Conservation (phyloP, 1,140 invertebrate genomes). For the Wiebesia pumilae region DNA sequence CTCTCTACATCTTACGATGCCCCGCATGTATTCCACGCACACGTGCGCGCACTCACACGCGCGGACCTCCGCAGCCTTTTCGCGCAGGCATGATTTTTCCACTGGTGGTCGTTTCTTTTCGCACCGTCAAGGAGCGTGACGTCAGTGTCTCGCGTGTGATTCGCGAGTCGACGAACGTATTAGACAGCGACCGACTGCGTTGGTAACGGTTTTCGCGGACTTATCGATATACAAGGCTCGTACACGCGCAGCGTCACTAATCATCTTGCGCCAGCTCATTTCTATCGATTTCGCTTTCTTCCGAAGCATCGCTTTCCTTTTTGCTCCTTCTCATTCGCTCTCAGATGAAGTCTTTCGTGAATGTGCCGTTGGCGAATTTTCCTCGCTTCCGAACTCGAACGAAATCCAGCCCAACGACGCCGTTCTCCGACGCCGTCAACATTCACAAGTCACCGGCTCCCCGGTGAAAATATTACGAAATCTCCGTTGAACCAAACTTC, state of each 20-base stretch:
- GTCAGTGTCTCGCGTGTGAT: conserved; percentile 26
- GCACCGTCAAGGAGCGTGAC: background rate
- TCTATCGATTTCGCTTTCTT: background rate
- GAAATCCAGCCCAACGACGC: no score
- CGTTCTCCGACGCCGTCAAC: no score
- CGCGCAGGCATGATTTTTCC: conserved; percentile 19
- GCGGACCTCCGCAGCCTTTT: background rate
- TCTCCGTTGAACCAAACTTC: no score
- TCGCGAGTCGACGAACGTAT: conserved; percentile 8
- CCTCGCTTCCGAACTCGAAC: background rate
- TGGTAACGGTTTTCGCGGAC: conserved; percentile 32
- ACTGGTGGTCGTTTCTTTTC: background rate
- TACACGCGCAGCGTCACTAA: background rate
- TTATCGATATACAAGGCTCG: conserved; percentile 20
- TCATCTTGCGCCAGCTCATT: no score
- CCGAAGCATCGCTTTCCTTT: background rate
- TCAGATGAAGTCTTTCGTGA: no score
- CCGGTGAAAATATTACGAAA: no score
- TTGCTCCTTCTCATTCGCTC: background rate
- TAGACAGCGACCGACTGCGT: background rate
- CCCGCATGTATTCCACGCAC: background rate
- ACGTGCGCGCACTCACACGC: background rate
- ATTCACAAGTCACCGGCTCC: no score
- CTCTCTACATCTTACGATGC: background rate
- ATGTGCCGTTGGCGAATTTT: background rate